Conservation (phyloP, 2,888 invertebrate species). For the Parapristionchus giblindavisi region DNA sequence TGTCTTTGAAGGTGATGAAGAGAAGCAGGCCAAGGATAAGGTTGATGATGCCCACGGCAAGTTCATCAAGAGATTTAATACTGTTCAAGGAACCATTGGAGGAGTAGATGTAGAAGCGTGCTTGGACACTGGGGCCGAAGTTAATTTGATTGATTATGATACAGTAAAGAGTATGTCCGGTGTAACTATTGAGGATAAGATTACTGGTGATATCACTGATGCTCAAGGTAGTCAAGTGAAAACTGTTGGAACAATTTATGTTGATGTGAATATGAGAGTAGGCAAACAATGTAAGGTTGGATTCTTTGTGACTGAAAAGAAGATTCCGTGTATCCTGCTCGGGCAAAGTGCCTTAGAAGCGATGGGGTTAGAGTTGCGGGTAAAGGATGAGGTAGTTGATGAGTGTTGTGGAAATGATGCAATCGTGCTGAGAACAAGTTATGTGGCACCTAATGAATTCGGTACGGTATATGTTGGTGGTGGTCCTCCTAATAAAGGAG, state of each 20-base stretch:
- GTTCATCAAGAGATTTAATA: not conserved
- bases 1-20: not conserved
- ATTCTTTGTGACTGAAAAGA: not conserved
- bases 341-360: too few species aligned
- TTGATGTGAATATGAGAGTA: not conserved
- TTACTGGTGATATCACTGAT: not conserved
- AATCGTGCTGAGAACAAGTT: not conserved
- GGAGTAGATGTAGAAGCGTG: not conserved
- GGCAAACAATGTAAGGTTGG: not conserved
- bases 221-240: not conserved
- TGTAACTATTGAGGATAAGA: not conserved
- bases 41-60: too few species aligned
- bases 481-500: not conserved
- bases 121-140: conserved; percentile 8
- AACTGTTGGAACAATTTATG: not conserved
- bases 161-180: not conserved
- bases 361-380: not conserved
- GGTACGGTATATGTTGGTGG: not conserved
- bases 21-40: not conserved
- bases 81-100: not conserved
- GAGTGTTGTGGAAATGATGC: too few species aligned
- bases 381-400: conserved; percentile 5
- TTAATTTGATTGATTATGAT: not conserved
- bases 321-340: not conserved
- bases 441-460: not conserved